These are phyloP conservation scores for Sycophaga agraensis DNA, from an alignment of 1,140 invertebrate genomes.

Conservation along the genomic window DNA sequence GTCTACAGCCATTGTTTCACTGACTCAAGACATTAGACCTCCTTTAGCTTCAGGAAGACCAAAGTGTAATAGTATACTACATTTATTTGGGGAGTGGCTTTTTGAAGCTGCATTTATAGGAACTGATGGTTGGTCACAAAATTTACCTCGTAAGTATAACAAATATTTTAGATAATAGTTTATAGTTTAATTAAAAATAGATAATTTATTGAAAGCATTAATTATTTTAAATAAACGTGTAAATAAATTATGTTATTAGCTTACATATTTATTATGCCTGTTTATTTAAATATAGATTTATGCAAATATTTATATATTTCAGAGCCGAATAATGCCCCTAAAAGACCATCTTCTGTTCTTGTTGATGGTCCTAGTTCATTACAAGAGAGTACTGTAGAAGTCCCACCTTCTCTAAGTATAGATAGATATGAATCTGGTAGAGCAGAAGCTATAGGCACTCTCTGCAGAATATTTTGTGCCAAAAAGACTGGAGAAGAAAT, in stretches of 20 bases:
- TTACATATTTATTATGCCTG: too few relatives aligned
- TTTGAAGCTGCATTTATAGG: slow-evolving; percentile 94
- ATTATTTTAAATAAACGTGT: neutral
- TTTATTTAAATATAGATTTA: neutral
- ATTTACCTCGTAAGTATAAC: slow-evolving; percentile 55
- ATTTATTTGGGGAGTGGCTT: slow-evolving; percentile 95
- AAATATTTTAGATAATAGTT: neutral
- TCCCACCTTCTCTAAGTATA: slow-evolving; percentile 60
- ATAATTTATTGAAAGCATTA: too few relatives aligned
- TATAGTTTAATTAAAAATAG: neutral
- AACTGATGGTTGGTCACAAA: slow-evolving; percentile 64
- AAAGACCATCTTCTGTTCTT: slow-evolving; percentile 54
- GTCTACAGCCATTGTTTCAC: slow-evolving; percentile 57
- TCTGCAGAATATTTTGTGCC: slow-evolving; percentile 94
- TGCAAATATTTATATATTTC: slow-evolving; percentile 35
- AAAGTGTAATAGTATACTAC: slow-evolving; percentile 90
- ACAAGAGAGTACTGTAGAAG: slow-evolving; percentile 53
- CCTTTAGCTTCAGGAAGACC: slow-evolving; percentile 76
- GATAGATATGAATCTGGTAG: slow-evolving; percentile 80
- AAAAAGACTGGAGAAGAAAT: slow-evolving; percentile 96
- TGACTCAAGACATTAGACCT: slow-evolving; percentile 61
- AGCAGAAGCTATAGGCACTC: slow-evolving; percentile 91
- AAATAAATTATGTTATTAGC: neutral
- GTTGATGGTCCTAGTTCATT: slow-evolving; percentile 58
- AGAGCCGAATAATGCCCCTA: slow-evolving; percentile 61